These are phyloP conservation scores for Carcina quercana DNA, from an alignment of 2,888 invertebrate species.

Conservation along the genomic window DNA sequence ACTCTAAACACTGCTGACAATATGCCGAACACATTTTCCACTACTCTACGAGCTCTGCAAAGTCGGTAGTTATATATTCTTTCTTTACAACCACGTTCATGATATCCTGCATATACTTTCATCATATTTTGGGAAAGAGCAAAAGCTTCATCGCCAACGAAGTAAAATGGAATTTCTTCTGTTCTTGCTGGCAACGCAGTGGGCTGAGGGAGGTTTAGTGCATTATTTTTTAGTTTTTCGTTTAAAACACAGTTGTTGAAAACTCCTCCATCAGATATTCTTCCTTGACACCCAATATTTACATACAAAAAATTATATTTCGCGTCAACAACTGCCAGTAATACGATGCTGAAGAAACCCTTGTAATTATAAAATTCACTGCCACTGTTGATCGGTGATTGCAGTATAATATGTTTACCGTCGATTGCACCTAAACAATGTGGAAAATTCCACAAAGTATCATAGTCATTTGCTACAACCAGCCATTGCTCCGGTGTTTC, in stretches of 20 bases:
- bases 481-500: conserved; percentile 17
- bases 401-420: conserved; percentile 28
- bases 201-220: conserved; percentile 2
- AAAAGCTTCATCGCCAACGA: conserved; percentile 6
- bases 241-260: conserved; percentile 13
- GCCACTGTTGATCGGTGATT: conserved; percentile 24
- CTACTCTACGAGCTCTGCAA: conserved; percentile 16
- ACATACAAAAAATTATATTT: conserved; percentile 29
- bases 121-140: conserved; percentile 2
- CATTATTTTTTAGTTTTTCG: conserved; percentile 7
- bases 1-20: conserved; percentile 14
- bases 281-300: conserved; percentile 16
- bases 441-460: conserved; percentile 29
- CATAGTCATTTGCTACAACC: conserved; percentile 14
- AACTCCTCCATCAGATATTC: conserved; percentile 13
- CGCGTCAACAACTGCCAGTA: conserved; percentile 27
- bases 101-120: conserved; percentile 14
- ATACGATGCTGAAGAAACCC: conserved; percentile 26
- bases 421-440: conserved; percentile 29
- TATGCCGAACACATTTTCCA: conserved; percentile 23
- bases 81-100: conserved; percentile 11
- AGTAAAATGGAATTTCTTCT: conserved; percentile 2
- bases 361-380: conserved; percentile 31
- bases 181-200: not conserved
- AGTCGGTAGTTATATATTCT: conserved; percentile 11